Conservation (phyloP, 2,888 invertebrate species). For the Agrypnus murinus region DNA sequence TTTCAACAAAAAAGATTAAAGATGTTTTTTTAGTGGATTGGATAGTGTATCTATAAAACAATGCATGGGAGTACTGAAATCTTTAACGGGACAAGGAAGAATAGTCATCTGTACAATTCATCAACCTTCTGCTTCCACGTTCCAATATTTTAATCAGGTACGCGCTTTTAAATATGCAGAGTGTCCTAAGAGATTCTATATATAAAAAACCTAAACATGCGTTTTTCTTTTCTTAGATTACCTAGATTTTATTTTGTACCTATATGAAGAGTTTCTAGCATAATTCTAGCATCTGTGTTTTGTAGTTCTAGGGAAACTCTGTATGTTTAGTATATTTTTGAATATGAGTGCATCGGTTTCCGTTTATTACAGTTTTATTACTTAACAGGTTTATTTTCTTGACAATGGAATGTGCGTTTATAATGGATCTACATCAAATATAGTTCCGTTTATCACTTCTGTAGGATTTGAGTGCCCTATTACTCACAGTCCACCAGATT, state of each 20-base stretch:
- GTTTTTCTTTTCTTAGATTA: too few relatives aligned
- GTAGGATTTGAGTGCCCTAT: slow-evolving; percentile 81
- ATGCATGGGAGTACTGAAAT: slow-evolving; percentile 80
- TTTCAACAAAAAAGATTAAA: too few relatives aligned
- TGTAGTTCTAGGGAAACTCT: too few relatives aligned
- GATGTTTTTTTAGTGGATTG: slow-evolving; percentile 75
- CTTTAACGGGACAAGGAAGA: slow-evolving; percentile 81
- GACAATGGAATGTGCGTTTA: slow-evolving; percentile 78
- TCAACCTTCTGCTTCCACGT: slow-evolving; percentile 85
- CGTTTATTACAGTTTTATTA: background rate
- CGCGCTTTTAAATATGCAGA: too few relatives aligned
- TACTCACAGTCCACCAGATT: slow-evolving; percentile 88
- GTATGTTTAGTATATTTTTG: too few relatives aligned
- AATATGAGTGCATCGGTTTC: too few relatives aligned
- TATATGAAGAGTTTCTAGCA: too few relatives aligned
- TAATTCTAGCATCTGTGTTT: too few relatives aligned
- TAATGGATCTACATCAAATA: too few relatives aligned
- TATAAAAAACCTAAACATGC: too few relatives aligned
- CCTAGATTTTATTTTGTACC: too few relatives aligned
- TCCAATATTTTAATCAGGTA: slow-evolving; percentile 83
- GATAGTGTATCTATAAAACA: slow-evolving; percentile 85
- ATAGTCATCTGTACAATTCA: slow-evolving; percentile 88
- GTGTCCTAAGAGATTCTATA: too few relatives aligned
- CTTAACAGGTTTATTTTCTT: slow-evolving; percentile 72
- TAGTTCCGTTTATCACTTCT: slow-evolving; percentile 81